Conservation (phyloP, 2,797 vertebrate species). For the Crypturellus tataupa region DNA sequence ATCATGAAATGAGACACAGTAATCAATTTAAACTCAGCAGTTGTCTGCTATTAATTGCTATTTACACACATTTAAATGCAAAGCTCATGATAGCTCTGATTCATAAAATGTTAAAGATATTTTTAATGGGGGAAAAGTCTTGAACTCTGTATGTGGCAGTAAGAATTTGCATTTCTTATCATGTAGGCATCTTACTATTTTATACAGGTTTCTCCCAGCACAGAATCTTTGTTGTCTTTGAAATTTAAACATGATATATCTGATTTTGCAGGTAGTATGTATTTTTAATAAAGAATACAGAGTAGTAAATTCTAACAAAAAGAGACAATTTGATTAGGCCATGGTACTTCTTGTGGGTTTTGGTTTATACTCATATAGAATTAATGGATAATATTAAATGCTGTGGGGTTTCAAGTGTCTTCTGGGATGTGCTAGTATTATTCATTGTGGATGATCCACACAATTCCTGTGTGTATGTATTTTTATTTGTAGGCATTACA, state of each 20-base stretch:
- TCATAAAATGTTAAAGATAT: constrained; percentile 74
- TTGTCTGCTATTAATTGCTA: constrained; percentile 80
- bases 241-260: background rate
- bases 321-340: background rate
- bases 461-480: background rate
- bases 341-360: background rate
- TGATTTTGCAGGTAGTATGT: background rate
- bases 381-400: background rate
- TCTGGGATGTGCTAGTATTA: background rate
- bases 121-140: constrained; percentile 63
- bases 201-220: background rate
- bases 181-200: constrained; percentile 19
- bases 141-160: constrained; percentile 42
- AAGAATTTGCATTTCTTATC: constrained; percentile 49
- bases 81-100: constrained; percentile 64
- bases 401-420: background rate
- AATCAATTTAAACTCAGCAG: constrained; percentile 81
- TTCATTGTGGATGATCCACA: background rate
- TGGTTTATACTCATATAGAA: background rate
- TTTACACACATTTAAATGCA: constrained; percentile 80
- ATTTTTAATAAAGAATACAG: background rate
- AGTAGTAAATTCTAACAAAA: background rate
- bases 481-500: background rate
- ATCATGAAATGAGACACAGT: constrained; percentile 68
- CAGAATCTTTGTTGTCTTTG: background rate